Evolutionary conservation across 2,797 vertebrate species (phyloP), one percentile per base, ranked within the genome.

Genomic region (Eulemur mongoz): DNA sequence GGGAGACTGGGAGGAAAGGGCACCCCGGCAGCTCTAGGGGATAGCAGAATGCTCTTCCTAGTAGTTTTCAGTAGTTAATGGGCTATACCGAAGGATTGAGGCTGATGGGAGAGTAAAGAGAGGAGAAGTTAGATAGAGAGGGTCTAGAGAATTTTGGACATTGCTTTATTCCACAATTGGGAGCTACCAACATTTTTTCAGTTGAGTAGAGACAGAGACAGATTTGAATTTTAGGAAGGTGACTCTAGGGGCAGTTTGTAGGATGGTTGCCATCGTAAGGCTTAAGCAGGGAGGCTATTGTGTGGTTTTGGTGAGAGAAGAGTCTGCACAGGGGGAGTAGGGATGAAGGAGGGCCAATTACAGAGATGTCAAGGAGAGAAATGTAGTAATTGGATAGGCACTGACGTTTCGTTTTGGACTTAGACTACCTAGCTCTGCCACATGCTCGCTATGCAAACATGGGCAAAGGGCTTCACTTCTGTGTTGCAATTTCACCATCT

Each of bases 141-240:
- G 3, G 4, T 57, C 87, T 67, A 40, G 40, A 59, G 38, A 82
- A 50, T 76, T 72, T 72, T 27, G 61, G 54, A 83, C 7, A 52
- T 72, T 78, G 22, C 73, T 92, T 94, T 88, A 88, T 57, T 35
- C 32, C 38, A 4, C 27, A 83, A 14, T 20, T 50, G n/a, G 32
- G 57, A 95, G 17, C 0, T 72, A n/a, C 6, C 75, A 15, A 54
- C 75, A 59, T 48, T 63, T 80, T 94, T 79, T 81, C 30, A 52
- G 22, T 50, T 35, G 40, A 80, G 11, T 23, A 65, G 38, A 61
- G 67, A 84, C 15, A 11, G 40, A 80, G 8, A 86, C 18, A 73
- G 15, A 69, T 61, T 52, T 52, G 54, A 94, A 78, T 72, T 90
- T 94, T 86, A 52, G 65, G 75, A 95, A 91, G 59, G 30, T 40